These are phyloP conservation scores for Chionomys nivalis DNA, from an alignment of 2,113 vertebrate species.

Conservation along the genomic window DNA sequence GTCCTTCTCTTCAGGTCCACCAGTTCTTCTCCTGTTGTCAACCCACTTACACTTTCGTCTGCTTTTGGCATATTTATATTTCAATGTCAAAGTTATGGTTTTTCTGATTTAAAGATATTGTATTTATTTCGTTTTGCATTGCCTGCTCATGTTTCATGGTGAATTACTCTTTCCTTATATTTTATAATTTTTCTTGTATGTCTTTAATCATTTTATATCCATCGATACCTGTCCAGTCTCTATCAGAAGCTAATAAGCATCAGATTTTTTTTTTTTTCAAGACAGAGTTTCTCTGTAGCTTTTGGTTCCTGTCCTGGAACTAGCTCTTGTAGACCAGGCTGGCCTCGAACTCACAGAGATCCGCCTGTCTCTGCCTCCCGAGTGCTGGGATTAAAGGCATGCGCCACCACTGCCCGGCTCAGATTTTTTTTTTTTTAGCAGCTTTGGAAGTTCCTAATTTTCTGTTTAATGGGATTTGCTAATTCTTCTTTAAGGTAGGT, in stretches of 20 bases:
- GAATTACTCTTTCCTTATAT: not conserved
- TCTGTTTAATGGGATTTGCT: conserved; percentile 6
- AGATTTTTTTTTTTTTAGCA: not conserved
- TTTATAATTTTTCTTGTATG: conserved; percentile 24
- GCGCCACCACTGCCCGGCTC: no score
- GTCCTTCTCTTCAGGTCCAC: not conserved
- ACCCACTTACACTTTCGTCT: not conserved
- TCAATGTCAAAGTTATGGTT: not conserved
- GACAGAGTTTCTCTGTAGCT: no score
- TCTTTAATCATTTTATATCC: conserved; percentile 2
- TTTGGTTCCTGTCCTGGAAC: no score
- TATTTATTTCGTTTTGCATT: conserved; percentile 19
- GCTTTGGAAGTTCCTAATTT: conserved; percentile 3
- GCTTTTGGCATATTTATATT: conserved; percentile 22
- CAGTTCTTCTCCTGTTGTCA: conserved; percentile 27
- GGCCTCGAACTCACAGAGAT: no score
- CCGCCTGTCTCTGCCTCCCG: no score
- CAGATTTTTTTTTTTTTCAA: not conserved
- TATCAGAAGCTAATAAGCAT: not conserved
- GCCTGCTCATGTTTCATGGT: not conserved
- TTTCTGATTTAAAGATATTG: not conserved
- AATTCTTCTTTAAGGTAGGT: not conserved
- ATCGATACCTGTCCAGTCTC: not conserved
- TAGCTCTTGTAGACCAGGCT: no score
- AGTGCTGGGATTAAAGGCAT: no score